A percentile compares a stretch with the other conserved stretches of the same genome.
Conservation (phyloP, 23 tunicate species). For the Styela plicata region DNA sequence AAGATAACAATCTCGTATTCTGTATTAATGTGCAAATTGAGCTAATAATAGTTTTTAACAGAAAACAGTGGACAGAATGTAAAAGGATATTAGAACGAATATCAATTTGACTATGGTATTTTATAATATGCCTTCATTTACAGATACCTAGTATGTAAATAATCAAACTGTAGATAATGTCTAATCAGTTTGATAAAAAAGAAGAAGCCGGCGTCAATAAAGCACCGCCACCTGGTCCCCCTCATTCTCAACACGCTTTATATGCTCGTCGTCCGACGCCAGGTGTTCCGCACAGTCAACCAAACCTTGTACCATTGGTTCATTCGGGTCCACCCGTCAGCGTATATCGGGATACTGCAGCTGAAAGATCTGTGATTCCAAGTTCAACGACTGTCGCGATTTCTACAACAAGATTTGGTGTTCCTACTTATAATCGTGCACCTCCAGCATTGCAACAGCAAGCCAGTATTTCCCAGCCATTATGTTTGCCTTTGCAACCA, state of each 20-base stretch:
- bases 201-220: slow-evolving; percentile 4
- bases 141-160: too few species aligned
- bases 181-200: slow-evolving; percentile 32
- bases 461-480: slow-evolving; percentile 12
- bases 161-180: too few species aligned
- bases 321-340: neutral
- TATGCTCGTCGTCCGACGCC: slow-evolving; percentile 21
- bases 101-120: too few species aligned
- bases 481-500: slow-evolving; percentile 22
- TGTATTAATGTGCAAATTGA: too few species aligned
- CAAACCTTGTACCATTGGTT: slow-evolving; percentile 19
- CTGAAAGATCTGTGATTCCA: slow-evolving; percentile 18
- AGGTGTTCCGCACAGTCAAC: slow-evolving; percentile 1
- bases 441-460: neutral
- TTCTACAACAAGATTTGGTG: slow-evolving; percentile 11
- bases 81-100: too few species aligned
- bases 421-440: slow-evolving; percentile 15
- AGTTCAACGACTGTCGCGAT: slow-evolving; percentile 22
- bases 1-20: too few species aligned
- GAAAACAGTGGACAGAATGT: too few species aligned
- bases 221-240: slow-evolving; percentile 10
- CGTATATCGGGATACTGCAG: slow-evolving; percentile 13
- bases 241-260: neutral
- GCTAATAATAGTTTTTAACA: too few species aligned
- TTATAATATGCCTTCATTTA: too few species aligned